Percentiles rank a stretch among this genome's conserved stretches.
Evolutionary conservation across 2,888 invertebrate genomes (phyloP).

Genomic region (Protonemura montana): DNA sequence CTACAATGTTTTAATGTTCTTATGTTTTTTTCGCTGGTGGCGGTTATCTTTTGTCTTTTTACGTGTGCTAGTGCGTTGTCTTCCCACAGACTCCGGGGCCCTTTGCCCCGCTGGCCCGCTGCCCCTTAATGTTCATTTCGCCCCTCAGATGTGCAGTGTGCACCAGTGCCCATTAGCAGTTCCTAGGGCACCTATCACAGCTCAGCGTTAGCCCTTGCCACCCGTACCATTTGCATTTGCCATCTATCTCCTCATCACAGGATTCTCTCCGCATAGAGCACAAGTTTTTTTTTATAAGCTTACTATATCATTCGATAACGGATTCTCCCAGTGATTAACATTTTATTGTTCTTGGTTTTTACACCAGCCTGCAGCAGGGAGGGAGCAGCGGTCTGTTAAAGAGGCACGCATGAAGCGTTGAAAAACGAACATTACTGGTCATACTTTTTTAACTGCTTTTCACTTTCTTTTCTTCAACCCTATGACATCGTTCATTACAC

Average conservation of each 20-base stretch:
- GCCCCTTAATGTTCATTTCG: conserved; percentile 37
- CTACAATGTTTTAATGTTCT: conserved; percentile 33
- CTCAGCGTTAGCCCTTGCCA: background rate
- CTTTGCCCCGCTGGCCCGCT: background rate
- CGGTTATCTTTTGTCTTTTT: conserved; percentile 42
- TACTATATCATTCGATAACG: conserved; percentile 21
- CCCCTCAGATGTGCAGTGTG: background rate
- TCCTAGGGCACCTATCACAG: background rate
- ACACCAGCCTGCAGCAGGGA: background rate
- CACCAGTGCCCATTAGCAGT: conserved; percentile 14
- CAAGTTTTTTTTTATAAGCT: conserved; percentile 3
- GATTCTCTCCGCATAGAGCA: background rate
- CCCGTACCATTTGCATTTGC: conserved; percentile 30
- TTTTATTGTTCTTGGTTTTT: conserved; percentile 30
- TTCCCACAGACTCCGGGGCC: conserved; percentile 16
- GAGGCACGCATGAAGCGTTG: background rate
- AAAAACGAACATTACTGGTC: background rate
- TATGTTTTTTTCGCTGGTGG: conserved; percentile 36
- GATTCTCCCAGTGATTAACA: conserved; percentile 34
- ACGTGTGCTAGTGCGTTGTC: conserved; percentile 22
- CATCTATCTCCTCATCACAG: conserved; percentile 24
- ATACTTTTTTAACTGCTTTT: background rate
- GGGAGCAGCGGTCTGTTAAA: background rate
- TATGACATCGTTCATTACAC: background rate
- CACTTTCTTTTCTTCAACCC: background rate